Evolutionary conservation across 1,140 invertebrate genomes (phyloP), one percentile per base, ranked within the genome.

Genomic region (Steinernema khuongi): DNA sequence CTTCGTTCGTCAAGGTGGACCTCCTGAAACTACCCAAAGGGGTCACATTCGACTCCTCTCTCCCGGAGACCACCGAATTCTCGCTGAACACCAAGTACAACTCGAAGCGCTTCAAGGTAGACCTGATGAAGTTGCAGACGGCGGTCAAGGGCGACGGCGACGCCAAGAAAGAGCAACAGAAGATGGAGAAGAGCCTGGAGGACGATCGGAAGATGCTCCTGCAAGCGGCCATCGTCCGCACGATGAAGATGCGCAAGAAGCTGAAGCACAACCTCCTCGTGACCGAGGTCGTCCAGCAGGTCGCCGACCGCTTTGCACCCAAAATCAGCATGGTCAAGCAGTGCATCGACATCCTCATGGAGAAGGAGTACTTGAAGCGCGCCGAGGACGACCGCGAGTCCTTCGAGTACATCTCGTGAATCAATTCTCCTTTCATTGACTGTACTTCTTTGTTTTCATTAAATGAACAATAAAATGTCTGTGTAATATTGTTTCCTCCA

Each of bases 111-210:
- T 11, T 41, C 7, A 41, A 41, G 36, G 36, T 41, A 7, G 36
- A 41, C 36, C n/a, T 41, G 36, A 7, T 11, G 36, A 41, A 41
- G 36, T n/a, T 41, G 36, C 36, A 41, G 36, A 41, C n/a, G 36
- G 36, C n/a, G 36, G 36, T 41, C 7, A 41, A 41, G 36, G 36
- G n/a, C 36, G 36, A n/a, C 36, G n/a, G 36, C 36, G 88, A 89
- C 94, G 81, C 96, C 2, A 66, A 60, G 95, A 87, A 94, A 76
- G 96, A 99, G 87, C 94, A 96, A 86, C 95, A 98, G 86, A 91
- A 92, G 60, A 97, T 96, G 36, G 94, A 97, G 86, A 96, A 97
- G 86, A 92, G 97, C 87, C 96, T 99, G 83, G 96, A 99, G 87
- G 96, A 99, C 87, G 96, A 99, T 87, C 89, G 96, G 70, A 97